Evolutionary conservation across 2,113 vertebrate species (phyloP), one percentile per base, ranked within the genome.

Genomic region (Chloroceryle aenea): DNA sequence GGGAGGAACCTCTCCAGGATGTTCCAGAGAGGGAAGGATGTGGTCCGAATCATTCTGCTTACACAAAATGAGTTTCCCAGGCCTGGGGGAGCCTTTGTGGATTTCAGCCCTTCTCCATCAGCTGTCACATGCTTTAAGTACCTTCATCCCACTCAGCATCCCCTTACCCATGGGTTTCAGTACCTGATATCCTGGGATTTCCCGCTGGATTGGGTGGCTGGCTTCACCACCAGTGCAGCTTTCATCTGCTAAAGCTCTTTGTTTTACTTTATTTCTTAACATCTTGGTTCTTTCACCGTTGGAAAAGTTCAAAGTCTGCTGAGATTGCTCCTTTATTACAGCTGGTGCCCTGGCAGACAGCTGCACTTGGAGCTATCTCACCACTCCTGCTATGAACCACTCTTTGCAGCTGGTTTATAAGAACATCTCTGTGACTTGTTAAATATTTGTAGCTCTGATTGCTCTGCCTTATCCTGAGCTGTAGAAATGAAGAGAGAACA

Each of bases 301-400:
- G 66, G 68, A 74, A 42, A 75, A 94, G 85, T 89, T 95, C 85
- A 64, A 93, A 96, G 93, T 89, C 79, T 78, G 45, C 63, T 0
- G 20, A 93, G 83, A 72, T 89, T 80, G 61, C 47, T 94, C n/a
- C 73, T 69, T 92, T 90, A 53, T 93, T 71, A 48, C 43, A 80
- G 58, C 43, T 8, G 4, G 69, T 66, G 78, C 48, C 45, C 34
- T 74, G 90, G 89, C 79, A 89, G 72, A 26, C 34, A 74, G 27
- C 66, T 90, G 36, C 38, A 5, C 59, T n/a, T 40, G 75, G 84
- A 80, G 61, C 64, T 59, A 27, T 64, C 68, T 75, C 58, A n/a
- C 40, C 4, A 1, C 47, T n/a, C 52, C 71, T 85, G 42, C 19
- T 47, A 8, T 0, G 3, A 78, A 7, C 22, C 0, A 4, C 30